These are phyloP conservation scores for Trogon melanurus DNA, from an alignment of 2,113 vertebrate genomes.

Conservation along the genomic window DNA sequence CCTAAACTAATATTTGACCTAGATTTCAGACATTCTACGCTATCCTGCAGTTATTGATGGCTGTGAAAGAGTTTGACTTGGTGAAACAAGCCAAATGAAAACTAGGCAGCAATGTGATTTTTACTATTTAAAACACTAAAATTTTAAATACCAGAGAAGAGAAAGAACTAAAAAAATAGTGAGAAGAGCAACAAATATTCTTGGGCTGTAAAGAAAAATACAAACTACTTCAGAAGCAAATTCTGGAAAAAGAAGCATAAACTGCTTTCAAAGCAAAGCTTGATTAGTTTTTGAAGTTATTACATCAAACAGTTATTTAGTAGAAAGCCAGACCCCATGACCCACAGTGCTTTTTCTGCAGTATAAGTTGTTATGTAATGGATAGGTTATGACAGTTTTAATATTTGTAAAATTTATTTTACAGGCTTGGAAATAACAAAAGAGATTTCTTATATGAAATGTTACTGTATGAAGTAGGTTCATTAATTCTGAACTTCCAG, in stretches of 20 bases:
- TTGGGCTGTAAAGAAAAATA: background rate
- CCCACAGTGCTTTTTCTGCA: background rate
- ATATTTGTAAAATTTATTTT: background rate
- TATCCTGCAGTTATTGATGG: background rate
- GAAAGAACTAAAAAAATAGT: background rate
- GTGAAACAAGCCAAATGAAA: background rate
- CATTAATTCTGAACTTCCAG: background rate
- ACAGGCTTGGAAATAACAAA: background rate
- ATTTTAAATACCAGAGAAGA: background rate
- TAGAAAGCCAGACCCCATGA: background rate
- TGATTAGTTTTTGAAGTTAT: background rate
- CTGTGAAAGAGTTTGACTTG: background rate
- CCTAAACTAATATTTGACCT: background rate
- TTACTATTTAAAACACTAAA: background rate
- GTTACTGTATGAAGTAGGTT: background rate
- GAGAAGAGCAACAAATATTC: background rate
- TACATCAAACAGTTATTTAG: background rate
- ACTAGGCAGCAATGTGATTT: background rate
- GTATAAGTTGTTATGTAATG: background rate
- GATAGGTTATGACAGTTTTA: background rate
- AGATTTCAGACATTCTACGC: background rate
- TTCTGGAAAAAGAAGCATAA: background rate
- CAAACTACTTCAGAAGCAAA: background rate
- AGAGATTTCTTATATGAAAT: background rate
- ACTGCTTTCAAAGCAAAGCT: background rate